Base-by-base conservation (phyloP, 2,113 vertebrate genomes). In the Tragulus kanchil region DNA sequence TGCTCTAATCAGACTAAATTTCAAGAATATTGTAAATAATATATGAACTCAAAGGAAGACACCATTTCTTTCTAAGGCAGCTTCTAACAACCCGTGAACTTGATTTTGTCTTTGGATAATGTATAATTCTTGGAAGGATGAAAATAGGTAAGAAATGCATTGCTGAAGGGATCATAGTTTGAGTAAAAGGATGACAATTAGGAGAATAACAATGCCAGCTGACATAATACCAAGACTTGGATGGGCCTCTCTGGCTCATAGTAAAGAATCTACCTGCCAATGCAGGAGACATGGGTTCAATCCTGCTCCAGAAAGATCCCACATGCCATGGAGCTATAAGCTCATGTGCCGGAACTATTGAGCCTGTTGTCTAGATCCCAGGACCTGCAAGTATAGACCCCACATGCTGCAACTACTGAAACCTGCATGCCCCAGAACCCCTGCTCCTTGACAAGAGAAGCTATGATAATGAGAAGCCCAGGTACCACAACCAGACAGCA, bases 351-450 rank as follows among this genome's bases (percentile, higher is more conserved):
- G 45, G 42, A 45, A 45, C 23, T 73, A 73, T 45, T 73, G 36
- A 21, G 7, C 13, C 69, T 21, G 13, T 25, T 36, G 19, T 73
- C 36, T 25, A 73, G 21, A 73, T 36, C 69, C 36, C 69, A 73
- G 21, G 69, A 73, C 25, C 69, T 73, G 21, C 21, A 45, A 1
- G 36, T 23, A 11, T 36, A 42, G 67, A 71, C n/a, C 17, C 67
- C 69, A 71, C 5, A 0, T 3, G 5, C 36, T 3, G 0, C 36
- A 42, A 23, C 69, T 25, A 12, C 21, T 25, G 36, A 45, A 7
- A 21, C 42, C 21, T 73, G 69, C 11, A 1, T 13, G 11, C 42
- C 69, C 36, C 36, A 7, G 21, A 13, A 21, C 11, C 36, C 21
- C 69, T 73, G 36, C 36, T 23, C 19, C 36, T 19, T 1, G 11